Base-by-base conservation (phyloP, 2,113 vertebrate species). In the Pterophyllum scalare region DNA sequence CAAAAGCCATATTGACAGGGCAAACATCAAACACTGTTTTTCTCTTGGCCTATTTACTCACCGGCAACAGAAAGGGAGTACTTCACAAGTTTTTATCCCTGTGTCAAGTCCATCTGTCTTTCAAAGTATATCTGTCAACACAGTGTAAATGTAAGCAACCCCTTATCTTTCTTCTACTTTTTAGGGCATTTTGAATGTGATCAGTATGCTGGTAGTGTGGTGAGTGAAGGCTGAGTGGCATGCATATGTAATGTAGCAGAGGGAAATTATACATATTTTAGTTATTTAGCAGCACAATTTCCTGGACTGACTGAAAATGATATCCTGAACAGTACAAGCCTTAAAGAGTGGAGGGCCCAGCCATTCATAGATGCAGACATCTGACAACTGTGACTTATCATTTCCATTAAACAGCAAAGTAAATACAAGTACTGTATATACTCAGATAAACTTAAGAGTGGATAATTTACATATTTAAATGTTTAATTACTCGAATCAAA, bases 31-130 rank as follows among this genome's bases (percentile, higher is more conserved):
- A 80, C 59, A 7, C 33, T 57, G 70, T 67, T 70, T 84, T 79
- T 58, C 61, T 78, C 65, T 62, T 87, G 20, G 77, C 77, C 81
- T 75, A 38, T 89, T 86, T 87, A 84, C 43, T 72, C 72, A 70
- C 9, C 1, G 14, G 57, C 43, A 38, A 46, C 75, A 77, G n/a
- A 19, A 40, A 2, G 35, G 22, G 19, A 7, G n/a, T 56, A 20
- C 11, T 26, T 59, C 19, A 31, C 59, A 81, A 79, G 58, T 70
- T 86, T 87, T 77, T 75, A 72, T 78, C 43, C 40, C 26, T 35
- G 60, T 72, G 82, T 83, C 80, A 52, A 80, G 72, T 89, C 64
- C 56, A 84, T 87, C 62, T 67, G 59, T 83, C 75, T 67, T 49
- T 67, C 52, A 62, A 67, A 83, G 72, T 40, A 57, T 33, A 56